Evolutionary conservation across 2,888 invertebrate genomes (phyloP), one percentile per base, ranked within the genome.

Genomic region (Scaptomyza caliginosa): DNA sequence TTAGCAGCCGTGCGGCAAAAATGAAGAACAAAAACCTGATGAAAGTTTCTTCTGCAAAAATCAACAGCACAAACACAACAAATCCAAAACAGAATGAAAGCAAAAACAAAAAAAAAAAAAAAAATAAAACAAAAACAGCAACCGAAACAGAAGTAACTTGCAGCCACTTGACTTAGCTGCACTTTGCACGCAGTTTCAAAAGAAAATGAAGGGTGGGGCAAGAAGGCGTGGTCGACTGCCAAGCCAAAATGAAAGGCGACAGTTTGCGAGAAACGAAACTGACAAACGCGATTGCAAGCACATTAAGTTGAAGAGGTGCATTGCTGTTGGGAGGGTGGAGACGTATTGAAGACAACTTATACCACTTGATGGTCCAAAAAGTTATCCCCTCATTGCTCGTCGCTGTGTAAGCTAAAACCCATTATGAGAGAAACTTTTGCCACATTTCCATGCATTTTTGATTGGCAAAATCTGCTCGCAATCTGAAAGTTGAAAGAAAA

Each of bases 161-260:
- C 76, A 76, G 64, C 51, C 84, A 81, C 81, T 86, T 86, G 78
- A 78, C 81, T 86, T 74, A 75, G 84, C 72, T 81, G 82, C 85
- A 75, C 76, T 69, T 74, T 56, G 28, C 40, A 40, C 49, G 43
- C 58, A 57, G 34, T 69, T 67, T 7, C 50, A 2, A 16, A 16
- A 16, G 34, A 34, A 16, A 4, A 23, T 26, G 4, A 17, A 8
- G 24, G 58, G 23, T 10, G 19, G 8, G 4, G 4, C 5, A 21
- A 32, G 30, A 23, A 49, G 59, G 39, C 38, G 52, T 48, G 54
- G 36, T 34, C 36, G 16, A 5, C 17, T 11, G 26, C 21, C 3
- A 39, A 65, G 11, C 50, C 26, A 51, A 71, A 82, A 79, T 74
- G 59, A 59, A 66, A 54, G 48, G 56, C 60, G 79, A 74, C 76